These are phyloP conservation scores for Grammomys dolichurus DNA, from an alignment of 2,113 vertebrate genomes.

Conservation along the genomic window DNA sequence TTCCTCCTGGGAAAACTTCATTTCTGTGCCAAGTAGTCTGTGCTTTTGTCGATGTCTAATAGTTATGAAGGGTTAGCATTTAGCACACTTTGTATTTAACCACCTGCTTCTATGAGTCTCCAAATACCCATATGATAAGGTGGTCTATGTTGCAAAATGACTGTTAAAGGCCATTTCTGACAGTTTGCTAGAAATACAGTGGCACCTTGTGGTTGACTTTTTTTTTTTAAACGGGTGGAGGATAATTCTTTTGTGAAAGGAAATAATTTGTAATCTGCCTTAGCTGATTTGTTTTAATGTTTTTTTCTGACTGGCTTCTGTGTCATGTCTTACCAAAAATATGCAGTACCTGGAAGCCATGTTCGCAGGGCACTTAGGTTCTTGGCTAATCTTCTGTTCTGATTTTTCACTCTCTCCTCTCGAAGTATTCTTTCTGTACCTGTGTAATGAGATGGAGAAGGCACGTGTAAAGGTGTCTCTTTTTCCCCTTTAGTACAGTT, in stretches of 20 bases:
- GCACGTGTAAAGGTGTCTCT: conserved; percentile 48
- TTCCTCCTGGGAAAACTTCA: not conserved
- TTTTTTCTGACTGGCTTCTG: conserved; percentile 47
- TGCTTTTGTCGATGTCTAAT: conserved; percentile 50
- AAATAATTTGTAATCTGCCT: conserved; percentile 64
- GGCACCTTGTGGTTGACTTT: conserved; percentile 82
- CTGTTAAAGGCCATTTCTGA: conserved; percentile 43
- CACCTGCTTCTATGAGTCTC: conserved; percentile 58
- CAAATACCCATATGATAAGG: not conserved
- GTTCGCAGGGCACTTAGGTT: not conserved
- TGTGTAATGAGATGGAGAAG: conserved; percentile 58
- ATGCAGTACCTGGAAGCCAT: conserved; percentile 65
- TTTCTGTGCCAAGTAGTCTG: conserved; percentile 69
- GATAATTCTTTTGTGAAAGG: conserved; percentile 32
- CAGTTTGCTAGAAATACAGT: conserved; percentile 72
- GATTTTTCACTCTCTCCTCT: conserved; percentile 67
- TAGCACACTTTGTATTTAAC: conserved; percentile 60
- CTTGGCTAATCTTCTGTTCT: conserved; percentile 56
- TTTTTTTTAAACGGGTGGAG: not conserved
- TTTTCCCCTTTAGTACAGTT: conserved; percentile 68
- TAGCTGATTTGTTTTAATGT: conserved; percentile 28
- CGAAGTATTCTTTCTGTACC: conserved; percentile 72
- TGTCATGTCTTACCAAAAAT: conserved; percentile 22
- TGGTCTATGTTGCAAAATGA: not conserved
- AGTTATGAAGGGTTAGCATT: conserved; percentile 59